Conservation (phyloP, 2,888 invertebrate species). For the Carabus problematicus region DNA sequence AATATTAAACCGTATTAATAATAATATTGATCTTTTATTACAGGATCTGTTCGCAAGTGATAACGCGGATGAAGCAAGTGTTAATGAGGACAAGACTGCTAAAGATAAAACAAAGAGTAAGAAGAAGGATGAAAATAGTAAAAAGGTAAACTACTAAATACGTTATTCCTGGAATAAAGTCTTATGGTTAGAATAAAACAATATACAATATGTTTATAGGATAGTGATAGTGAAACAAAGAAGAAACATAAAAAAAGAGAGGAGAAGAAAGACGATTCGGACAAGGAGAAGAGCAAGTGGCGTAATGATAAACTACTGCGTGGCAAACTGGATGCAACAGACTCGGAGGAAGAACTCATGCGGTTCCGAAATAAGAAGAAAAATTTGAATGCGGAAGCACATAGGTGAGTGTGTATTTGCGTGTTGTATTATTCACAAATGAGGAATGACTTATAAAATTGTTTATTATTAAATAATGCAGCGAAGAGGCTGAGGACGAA, state of each 20-base stretch:
- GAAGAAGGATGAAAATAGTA: constrained; percentile 4
- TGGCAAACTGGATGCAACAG: constrained; percentile 48
- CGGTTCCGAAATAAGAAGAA: constrained; percentile 44
- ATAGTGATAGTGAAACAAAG: constrained; percentile 2
- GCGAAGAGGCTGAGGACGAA: constrained; percentile 45
- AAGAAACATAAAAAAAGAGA: constrained; percentile 19
- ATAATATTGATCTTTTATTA: no score
- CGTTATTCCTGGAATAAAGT: no score
- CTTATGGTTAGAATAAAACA: neutral
- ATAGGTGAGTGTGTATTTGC: constrained; percentile 19
- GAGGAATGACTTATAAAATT: neutral
- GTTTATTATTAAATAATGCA: constrained; percentile 3
- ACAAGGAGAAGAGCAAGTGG: constrained; percentile 46
- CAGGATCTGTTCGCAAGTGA: constrained; percentile 39
- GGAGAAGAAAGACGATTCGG: constrained; percentile 1
- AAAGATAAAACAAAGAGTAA: constrained; percentile 52
- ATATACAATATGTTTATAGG: neutral
- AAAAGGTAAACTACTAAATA: neutral
- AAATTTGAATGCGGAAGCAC: constrained; percentile 27
- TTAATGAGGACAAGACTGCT: constrained; percentile 37
- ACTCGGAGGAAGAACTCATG: constrained; percentile 48
- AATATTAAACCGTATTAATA: no score
- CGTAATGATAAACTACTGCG: constrained; percentile 49
- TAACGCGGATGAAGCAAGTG: constrained; percentile 42
- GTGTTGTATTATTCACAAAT: no score